These are phyloP conservation scores for Petrocephalus schoutedeni DNA, from an alignment of 2,797 vertebrate genomes.

Conservation along the genomic window DNA sequence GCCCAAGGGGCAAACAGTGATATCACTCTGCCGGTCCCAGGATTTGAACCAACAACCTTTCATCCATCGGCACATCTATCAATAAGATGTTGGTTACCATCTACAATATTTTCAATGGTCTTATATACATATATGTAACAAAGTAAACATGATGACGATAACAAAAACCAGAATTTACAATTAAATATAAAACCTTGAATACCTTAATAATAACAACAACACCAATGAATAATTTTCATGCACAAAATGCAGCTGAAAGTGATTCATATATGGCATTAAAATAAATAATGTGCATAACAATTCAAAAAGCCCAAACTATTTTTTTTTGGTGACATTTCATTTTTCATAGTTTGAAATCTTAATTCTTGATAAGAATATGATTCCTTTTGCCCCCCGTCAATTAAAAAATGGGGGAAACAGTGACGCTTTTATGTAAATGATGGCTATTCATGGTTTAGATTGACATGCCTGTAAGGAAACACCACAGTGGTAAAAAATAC, in stretches of 20 bases:
- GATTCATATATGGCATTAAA: background rate
- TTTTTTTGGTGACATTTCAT: background rate
- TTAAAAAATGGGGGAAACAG: background rate
- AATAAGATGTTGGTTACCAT: background rate
- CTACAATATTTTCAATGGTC: background rate
- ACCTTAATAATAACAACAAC: background rate
- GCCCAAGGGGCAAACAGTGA: background rate
- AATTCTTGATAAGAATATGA: background rate
- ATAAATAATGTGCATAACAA: background rate
- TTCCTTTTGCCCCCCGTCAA: background rate
- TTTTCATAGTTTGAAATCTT: background rate
- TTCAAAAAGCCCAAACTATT: background rate
- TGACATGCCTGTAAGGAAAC: background rate
- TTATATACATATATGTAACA: background rate
- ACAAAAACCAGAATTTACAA: background rate
- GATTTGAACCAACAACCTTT: background rate
- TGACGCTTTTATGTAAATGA: background rate
- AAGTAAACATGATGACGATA: background rate
- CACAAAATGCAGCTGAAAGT: background rate
- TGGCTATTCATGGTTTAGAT: background rate
- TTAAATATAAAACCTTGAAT: background rate
- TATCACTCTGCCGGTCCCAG: background rate
- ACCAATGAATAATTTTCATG: background rate
- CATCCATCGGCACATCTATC: background rate
- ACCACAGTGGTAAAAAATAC: conserved; percentile 13